Evolutionary conservation across 2,113 vertebrate genomes (phyloP).

Genomic region (western clawed frog (Xenopus tropicalis)): UCB_Xtro_10.0 CM004445.2:60965501-60966000

Average conservation of each 20-base stretch:
- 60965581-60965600: neutral
- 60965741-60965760: conserved; percentile 1
- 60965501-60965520: neutral
- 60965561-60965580: conserved; percentile 2
- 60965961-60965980: too few relatives aligned
- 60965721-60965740: neutral
- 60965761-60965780: neutral
- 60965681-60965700: neutral
- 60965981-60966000: too few relatives aligned
- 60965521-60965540: neutral
- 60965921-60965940: too few relatives aligned
- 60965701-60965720: neutral
- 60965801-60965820: too few relatives aligned
- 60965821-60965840: neutral
- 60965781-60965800: neutral
- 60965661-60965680: neutral
- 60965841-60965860: too few relatives aligned
- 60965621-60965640: conserved; percentile 4
- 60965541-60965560: neutral
- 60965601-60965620: neutral
- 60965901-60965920: too few relatives aligned
- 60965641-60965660: neutral
- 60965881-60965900: too few relatives aligned
- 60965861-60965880: too few relatives aligned
- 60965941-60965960: too few relatives aligned